A percentile compares a stretch with the other conserved stretches of the same genome.
Conservation (phyloP, 1,140 invertebrate species). For the Drosophila athabasca region DNA sequence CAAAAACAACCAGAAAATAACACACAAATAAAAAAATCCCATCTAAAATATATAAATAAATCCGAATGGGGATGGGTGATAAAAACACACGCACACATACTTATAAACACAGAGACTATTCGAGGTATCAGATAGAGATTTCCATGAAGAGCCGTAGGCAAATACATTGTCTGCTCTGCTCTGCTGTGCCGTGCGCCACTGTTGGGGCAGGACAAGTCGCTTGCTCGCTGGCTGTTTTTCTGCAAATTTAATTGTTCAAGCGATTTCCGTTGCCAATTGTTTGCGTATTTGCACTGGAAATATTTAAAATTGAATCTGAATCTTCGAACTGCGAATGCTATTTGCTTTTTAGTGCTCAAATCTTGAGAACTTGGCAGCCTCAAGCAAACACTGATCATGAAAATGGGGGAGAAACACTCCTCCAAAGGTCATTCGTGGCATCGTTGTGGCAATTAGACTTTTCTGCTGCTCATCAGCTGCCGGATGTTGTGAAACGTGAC, state of each 20-base stretch:
- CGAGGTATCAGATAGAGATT: background rate
- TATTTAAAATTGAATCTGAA: slow-evolving; percentile 47
- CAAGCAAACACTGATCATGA: no score
- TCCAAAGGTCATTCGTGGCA: no score
- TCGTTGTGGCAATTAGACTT: no score
- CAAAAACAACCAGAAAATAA: slow-evolving; percentile 34
- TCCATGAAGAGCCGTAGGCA: slow-evolving; percentile 7
- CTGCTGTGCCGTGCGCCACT: background rate
- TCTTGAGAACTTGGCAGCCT: no score
- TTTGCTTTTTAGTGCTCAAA: no score
- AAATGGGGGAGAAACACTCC: no score
- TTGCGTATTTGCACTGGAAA: no score
- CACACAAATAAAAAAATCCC: slow-evolving; percentile 59
- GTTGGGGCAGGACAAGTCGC: slow-evolving; percentile 48
- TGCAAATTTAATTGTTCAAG: slow-evolving; percentile 60
- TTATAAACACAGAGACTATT: background rate
- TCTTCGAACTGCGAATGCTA: background rate
- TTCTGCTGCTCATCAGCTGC: no score
- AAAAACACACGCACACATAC: slow-evolving; percentile 18
- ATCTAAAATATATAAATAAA: slow-evolving; percentile 67
- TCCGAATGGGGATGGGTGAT: slow-evolving; percentile 17
- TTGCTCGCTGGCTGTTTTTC: slow-evolving; percentile 30
- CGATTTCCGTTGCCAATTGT: slow-evolving; percentile 61
- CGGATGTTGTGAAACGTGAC: no score
- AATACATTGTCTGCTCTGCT: slow-evolving; percentile 3